phyloP scores from a whole-genome alignment of 2,888 invertebrate species.

The Drosophila pegasa region DNA sequence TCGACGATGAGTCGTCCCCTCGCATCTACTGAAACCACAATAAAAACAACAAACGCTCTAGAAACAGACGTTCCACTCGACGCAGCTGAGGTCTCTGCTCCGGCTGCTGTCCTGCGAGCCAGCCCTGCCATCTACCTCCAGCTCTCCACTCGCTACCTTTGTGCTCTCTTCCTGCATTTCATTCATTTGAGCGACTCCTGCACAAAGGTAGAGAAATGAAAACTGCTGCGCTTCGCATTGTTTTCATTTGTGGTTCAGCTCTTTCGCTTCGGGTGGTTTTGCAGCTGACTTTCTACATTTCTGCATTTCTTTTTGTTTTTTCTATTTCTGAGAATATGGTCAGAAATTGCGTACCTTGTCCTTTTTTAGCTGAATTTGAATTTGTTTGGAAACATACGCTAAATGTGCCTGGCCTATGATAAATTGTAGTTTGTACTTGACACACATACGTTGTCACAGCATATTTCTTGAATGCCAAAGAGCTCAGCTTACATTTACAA shows the following conservation, averaged over 20 bases:
- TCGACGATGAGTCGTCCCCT: slow-evolving; percentile 28
- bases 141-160: not conserved
- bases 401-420: slow-evolving; percentile 67
- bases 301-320: slow-evolving; percentile 26
- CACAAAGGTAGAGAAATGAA: slow-evolving; percentile 76
- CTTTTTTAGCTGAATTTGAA: slow-evolving; percentile 62
- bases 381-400: slow-evolving; percentile 72
- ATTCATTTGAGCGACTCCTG: slow-evolving; percentile 59
- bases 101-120: slow-evolving; percentile 4
- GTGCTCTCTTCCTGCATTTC: slow-evolving; percentile 45
- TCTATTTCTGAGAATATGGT: slow-evolving; percentile 33
- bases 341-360: slow-evolving; percentile 47
- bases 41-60: slow-evolving; percentile 61
- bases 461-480: slow-evolving; percentile 55
- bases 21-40: slow-evolving; percentile 45
- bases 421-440: slow-evolving; percentile 59
- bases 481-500: not conserved
- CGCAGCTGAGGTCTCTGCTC: slow-evolving; percentile 67
- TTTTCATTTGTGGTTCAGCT: slow-evolving; percentile 67
- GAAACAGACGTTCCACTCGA: slow-evolving; percentile 78
- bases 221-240: slow-evolving; percentile 75
- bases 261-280: slow-evolving; percentile 24
- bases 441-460: slow-evolving; percentile 22
- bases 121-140: slow-evolving; percentile 1
- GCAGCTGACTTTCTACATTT: slow-evolving; percentile 33